These are phyloP conservation scores for Spodoptera exigua DNA, from an alignment of 2,888 invertebrate species.

Conservation along the genomic window DNA sequence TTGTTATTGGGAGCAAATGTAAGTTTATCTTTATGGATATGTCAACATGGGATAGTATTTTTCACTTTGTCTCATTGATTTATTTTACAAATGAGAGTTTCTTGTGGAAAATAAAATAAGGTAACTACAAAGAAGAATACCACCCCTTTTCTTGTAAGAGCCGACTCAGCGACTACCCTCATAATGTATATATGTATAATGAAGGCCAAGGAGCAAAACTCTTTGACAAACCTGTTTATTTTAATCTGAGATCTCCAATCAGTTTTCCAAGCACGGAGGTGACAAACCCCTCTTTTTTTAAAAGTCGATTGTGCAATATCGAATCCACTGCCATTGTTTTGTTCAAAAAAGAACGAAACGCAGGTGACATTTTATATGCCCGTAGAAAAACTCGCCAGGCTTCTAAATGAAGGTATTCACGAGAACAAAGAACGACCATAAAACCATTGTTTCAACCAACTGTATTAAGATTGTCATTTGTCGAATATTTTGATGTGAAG, in stretches of 20 bases:
- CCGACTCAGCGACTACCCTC: too few species aligned
- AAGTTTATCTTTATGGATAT: slow-evolving; percentile 1
- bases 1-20: slow-evolving; percentile 17
- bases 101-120: not conserved
- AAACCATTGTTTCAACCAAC: slow-evolving; percentile 48
- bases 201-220: too few species aligned
- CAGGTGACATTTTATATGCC: slow-evolving; percentile 36
- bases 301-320: too few species aligned
- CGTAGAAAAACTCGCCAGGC: slow-evolving; percentile 19
- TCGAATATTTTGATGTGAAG: slow-evolving; percentile 25
- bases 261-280: too few species aligned
- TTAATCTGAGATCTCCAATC: too few species aligned
- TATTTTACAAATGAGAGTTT: not conserved
- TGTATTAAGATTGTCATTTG: slow-evolving; percentile 38
- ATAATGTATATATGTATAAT: too few species aligned
- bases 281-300: too few species aligned
- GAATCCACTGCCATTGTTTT: not conserved
- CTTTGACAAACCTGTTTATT: too few species aligned
- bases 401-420: slow-evolving; percentile 23
- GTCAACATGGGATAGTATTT: not conserved
- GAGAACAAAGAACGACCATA: slow-evolving; percentile 36
- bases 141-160: too few species aligned
- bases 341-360: not conserved
- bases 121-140: too few species aligned
- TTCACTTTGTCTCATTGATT: not conserved